Percentiles rank a stretch among this genome's conserved stretches.
These are phyloP conservation scores for Silurus aristotelis DNA, from an alignment of 2,797 vertebrate species.

Conservation along the genomic window DNA sequence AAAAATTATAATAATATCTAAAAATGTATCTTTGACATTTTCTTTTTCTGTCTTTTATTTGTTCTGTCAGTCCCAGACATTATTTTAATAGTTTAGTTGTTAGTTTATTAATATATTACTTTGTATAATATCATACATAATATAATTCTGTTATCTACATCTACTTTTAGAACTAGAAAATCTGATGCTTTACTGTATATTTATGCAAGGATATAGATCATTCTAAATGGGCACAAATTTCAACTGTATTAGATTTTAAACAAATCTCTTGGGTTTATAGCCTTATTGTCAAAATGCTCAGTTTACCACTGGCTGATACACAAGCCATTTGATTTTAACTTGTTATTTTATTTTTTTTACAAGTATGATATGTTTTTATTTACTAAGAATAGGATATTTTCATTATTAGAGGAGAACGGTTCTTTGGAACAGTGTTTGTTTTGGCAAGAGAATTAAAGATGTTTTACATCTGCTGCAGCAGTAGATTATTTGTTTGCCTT, in stretches of 20 bases:
- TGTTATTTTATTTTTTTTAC: neutral
- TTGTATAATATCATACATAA: neutral
- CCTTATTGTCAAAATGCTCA: neutral
- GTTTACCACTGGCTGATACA: neutral
- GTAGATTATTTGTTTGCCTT: neutral
- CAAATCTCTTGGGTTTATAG: neutral
- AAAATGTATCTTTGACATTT: no score
- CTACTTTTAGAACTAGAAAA: no score
- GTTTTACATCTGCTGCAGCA: neutral
- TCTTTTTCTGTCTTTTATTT: no score
- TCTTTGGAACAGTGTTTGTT: conserved; percentile 9
- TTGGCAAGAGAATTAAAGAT: conserved; percentile 5
- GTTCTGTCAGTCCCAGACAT: no score
- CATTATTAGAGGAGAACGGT: neutral
- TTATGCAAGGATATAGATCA: no score
- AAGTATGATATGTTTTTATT: neutral
- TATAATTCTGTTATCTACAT: no score
- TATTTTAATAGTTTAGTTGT: no score
- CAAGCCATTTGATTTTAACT: no score
- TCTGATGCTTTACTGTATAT: no score
- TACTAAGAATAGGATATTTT: conserved; percentile 5
- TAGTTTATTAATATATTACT: neutral
- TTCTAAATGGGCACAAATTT: no score
- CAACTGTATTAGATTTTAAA: neutral
- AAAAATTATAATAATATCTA: no score